A percentile compares a stretch with the other conserved stretches of the same genome.
phyloP scores from a whole-genome alignment of 1,140 invertebrate species.

The Hormaphis cornu region DNA sequence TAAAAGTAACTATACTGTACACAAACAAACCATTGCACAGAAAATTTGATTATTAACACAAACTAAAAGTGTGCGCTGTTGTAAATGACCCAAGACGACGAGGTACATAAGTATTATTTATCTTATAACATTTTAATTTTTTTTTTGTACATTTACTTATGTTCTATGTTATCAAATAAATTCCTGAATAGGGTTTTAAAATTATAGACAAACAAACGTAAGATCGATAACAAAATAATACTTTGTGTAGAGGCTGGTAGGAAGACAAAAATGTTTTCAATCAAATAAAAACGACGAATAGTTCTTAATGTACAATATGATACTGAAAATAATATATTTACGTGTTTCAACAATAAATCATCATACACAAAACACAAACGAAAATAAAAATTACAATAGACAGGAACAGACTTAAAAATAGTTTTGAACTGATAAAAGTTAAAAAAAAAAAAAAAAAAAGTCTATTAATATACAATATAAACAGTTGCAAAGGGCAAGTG shows the following conservation, averaged over 20 bases:
- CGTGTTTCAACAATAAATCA: neutral
- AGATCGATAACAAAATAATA: too few relatives aligned
- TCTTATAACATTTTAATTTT: too few relatives aligned
- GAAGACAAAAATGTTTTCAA: neutral
- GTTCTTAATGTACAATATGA: neutral
- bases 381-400: slow-evolving; percentile 15
- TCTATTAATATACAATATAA: neutral
- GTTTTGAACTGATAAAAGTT: neutral
- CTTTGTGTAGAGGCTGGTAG: neutral
- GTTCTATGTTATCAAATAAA: too few relatives aligned
- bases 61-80: too few relatives aligned
- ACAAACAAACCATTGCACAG: too few relatives aligned
- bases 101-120: too few relatives aligned
- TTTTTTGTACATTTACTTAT: too few relatives aligned
- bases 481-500: slow-evolving; percentile 1
- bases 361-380: neutral
- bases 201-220: too few relatives aligned
- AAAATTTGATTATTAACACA: too few relatives aligned
- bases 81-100: too few relatives aligned
- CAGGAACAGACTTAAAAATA: slow-evolving; percentile 18
- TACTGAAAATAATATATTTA: neutral
- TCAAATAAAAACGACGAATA: slow-evolving; percentile 9
- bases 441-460: neutral
- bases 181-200: too few relatives aligned
- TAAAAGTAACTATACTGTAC: too few relatives aligned